Base-by-base conservation (phyloP, 2,113 vertebrate species). In the Amphiprion ocellaris region DNA sequence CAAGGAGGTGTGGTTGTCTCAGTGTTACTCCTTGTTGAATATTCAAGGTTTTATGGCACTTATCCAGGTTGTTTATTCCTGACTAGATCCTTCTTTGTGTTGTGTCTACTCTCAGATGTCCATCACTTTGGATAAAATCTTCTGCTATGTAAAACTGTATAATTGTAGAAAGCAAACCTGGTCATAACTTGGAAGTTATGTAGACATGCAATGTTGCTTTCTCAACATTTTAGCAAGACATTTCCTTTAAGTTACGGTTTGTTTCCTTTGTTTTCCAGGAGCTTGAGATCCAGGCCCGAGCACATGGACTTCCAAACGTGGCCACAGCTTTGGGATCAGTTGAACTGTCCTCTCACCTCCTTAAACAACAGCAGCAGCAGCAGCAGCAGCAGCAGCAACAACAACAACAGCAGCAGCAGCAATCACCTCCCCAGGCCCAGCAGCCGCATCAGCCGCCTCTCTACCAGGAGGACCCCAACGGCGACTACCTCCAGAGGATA, bases 251-350 rank as follows among this genome's bases (percentile, higher is more conserved):
- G 21, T 60, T 8, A 3, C 23, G 10, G 8, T 65, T 58, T 62
- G 0, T n/a, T 69, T 63, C 2, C 81, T 75, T 47, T 55, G 85
- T 28, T 90, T 81, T 64, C 33, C 91, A 99, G 98, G 98, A 99
- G 88, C 92, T 99, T 82, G 98, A 99, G 94, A 97, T 98, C 78
- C 98, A 99, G 85, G 98, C 97, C 11, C 95, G 95, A 61, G 96
- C 97, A 26, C 97, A 99, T 0, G 97, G 98, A 56, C 94, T 99
- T 58, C 96, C 97, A 62, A 91, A 91, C 84, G 92, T 97, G 92
- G 72, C 92, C 1, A 86, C 96, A 75, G 89, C 96, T 0, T 80
- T 96, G 82, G 94, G 94, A 7, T 80, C 94, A 0, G 90, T 91
- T 0, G 97, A 98, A 61, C 85, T 97, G 46, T 94, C 95, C 67